A percentile compares a stretch with the other conserved stretches of the same genome.
Evolutionary conservation across 2,888 invertebrate species (phyloP).

Genomic region (Melanostoma scalare): DNA sequence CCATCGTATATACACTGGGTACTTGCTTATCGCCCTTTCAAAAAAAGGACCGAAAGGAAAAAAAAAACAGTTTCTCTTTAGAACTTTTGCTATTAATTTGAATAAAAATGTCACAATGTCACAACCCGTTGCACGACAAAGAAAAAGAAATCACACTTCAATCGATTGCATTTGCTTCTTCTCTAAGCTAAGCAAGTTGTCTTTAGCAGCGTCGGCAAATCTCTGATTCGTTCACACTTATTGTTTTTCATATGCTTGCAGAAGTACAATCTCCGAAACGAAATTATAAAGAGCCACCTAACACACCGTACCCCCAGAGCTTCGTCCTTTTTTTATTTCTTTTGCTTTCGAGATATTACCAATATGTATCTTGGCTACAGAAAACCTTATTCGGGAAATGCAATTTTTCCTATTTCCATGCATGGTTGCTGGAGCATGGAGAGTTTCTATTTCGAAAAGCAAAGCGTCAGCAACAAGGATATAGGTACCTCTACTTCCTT

Average conservation of each 20-base stretch:
- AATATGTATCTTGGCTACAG: conserved; percentile 29
- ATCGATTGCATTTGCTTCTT: too few species aligned
- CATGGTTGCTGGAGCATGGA: conserved; percentile 62
- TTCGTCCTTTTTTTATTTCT: not conserved
- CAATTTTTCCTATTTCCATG: conserved; percentile 69
- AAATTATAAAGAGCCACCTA: conserved; percentile 32
- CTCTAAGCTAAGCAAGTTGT: conserved; percentile 27
- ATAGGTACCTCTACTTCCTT: not conserved
- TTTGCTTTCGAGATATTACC: conserved; percentile 40
- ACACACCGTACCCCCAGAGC: not conserved
- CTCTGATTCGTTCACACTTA: conserved; percentile 28
- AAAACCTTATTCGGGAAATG: conserved; percentile 61
- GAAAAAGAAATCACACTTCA: too few species aligned
- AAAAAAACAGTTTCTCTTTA: too few species aligned
- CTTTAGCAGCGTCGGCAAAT: conserved; percentile 41
- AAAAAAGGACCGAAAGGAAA: too few species aligned
- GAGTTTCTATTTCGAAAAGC: conserved; percentile 34
- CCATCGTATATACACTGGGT: too few species aligned
- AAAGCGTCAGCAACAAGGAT: conserved; percentile 63
- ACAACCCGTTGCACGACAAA: too few species aligned
- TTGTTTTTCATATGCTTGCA: conserved; percentile 18
- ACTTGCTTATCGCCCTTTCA: too few species aligned
- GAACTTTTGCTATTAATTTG: too few species aligned
- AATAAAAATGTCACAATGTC: too few species aligned
- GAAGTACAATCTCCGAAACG: conserved; percentile 27